Base-by-base conservation (phyloP, 2,113 vertebrate species). In the Neodon shergylaensis region DNA sequence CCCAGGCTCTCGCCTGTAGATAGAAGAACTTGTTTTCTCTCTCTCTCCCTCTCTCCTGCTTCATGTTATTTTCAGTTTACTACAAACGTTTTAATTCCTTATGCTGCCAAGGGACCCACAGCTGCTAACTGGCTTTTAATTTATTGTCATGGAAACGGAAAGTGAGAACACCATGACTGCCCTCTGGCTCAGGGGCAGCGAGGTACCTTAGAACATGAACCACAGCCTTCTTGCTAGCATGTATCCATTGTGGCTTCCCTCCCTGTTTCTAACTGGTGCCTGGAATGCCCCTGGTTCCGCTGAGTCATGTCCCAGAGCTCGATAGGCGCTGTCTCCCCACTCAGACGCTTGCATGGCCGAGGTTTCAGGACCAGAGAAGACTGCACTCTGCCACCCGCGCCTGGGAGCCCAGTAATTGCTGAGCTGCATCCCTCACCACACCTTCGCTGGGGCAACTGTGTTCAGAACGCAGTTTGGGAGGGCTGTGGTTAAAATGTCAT, bases 1-100 rank as follows among this genome's bases (percentile, higher is more conserved):
- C 0, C 49, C 6, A 61, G 0, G 0, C 95, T 94, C 54, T 98
- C 98, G 36, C 97, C 99, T 81, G 98, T 58, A 47, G 0, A 44
- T 2, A 17, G 73, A 66, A 98, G 65, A 94, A 21, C 47, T 42
- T 44, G 24, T 58, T 14, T 28, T 42, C 68, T 28, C 47, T 39
- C 1, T 54, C 1, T 54, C 66, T 54, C 66, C 39, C 28, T 16
- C 1, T 26, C 58, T 54, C 22, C 2, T 9, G 21, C 70, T 90
- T 94, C 44, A 13, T 49, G 28, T 36, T 85, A 21, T 93, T 96
- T 85, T 87, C 79, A n/a, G 31, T 93, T 86, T 54, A 82, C 47
- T 83, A 70, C 8, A 79, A 91, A 86, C 31, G n/a, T 7, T 76
- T 87, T 54, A 63, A 81, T 61, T 91, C 24, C 28, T 28, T 58